phyloP scores from a whole-genome alignment of 2,797 vertebrate genomes.

The Geotrypetes seraphini region DNA sequence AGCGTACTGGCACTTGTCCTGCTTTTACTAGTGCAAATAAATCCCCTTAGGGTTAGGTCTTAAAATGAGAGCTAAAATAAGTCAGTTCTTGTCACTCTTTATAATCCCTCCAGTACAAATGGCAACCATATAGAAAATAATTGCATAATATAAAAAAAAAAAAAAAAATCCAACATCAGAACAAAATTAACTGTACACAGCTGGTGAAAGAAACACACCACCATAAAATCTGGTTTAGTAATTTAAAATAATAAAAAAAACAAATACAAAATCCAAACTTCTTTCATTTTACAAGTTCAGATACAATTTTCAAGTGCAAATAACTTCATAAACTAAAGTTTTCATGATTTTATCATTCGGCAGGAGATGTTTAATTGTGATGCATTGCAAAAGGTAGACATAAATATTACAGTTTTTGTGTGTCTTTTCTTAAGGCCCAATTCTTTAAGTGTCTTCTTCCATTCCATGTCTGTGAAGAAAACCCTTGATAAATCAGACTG shows the following conservation, averaged over 20 bases:
- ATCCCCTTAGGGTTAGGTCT: no score
- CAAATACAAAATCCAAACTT: constrained; percentile 95
- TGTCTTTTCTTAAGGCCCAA: no score
- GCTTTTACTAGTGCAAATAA: no score
- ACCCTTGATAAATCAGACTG: constrained; percentile 3
- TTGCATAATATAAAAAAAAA: no score
- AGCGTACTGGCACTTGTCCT: no score
- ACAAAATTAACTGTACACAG: constrained; percentile 10
- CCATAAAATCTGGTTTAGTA: constrained; percentile 52
- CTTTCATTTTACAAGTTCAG: constrained; percentile 91
- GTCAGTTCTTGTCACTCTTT: no score
- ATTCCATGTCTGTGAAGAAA: no score
- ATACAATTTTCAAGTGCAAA: constrained; percentile 95
- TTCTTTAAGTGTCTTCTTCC: no score
- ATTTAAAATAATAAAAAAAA: constrained; percentile 68
- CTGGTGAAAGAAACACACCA: constrained; percentile 33
- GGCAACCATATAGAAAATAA: no score
- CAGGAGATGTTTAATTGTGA: constrained; percentile 26
- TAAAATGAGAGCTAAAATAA: no score
- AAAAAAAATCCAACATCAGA: no score
- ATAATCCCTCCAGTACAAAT: background rate
- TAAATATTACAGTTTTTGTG: constrained; percentile 35
- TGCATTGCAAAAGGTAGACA: constrained; percentile 38
- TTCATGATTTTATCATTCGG: constrained; percentile 50
- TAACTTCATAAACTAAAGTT: constrained; percentile 84